Evolutionary conservation across 2,113 vertebrate species (phyloP).

Genomic region (Gallinago undulata): DNA sequence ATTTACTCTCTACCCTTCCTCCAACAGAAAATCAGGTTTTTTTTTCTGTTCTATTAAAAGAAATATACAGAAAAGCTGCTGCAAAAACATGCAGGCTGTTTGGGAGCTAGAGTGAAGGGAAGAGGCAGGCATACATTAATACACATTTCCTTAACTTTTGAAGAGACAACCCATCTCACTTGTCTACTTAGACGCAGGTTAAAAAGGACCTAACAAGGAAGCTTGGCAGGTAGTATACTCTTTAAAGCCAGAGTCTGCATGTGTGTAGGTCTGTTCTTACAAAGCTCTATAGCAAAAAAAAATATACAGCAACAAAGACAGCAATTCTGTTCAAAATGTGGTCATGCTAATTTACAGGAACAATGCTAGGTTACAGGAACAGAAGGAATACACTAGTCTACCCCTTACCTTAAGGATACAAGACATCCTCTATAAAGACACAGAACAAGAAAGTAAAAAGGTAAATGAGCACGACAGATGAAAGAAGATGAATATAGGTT

Average conservation of each 20-base stretch:
- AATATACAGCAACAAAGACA: background rate
- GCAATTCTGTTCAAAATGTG: background rate
- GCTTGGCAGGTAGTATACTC: background rate
- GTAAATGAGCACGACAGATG: background rate
- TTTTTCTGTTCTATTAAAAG: background rate
- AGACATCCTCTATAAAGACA: constrained; percentile 9
- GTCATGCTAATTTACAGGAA: background rate
- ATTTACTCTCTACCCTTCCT: background rate
- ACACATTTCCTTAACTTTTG: background rate
- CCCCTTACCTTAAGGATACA: background rate
- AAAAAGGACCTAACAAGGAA: background rate
- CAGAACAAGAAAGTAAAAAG: constrained; percentile 25
- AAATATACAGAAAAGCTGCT: background rate
- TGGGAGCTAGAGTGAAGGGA: background rate
- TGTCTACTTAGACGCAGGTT: background rate
- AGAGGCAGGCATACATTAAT: background rate
- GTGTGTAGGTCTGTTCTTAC: background rate
- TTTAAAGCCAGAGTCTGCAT: background rate
- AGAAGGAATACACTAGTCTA: background rate
- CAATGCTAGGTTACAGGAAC: background rate
- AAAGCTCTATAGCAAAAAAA: background rate
- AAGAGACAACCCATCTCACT: background rate
- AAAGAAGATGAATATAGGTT: background rate
- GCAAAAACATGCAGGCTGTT: background rate
- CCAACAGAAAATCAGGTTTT: background rate